phyloP scores from a whole-genome alignment of 2,113 vertebrate genomes.

The Circaetus cinerascens region DNA sequence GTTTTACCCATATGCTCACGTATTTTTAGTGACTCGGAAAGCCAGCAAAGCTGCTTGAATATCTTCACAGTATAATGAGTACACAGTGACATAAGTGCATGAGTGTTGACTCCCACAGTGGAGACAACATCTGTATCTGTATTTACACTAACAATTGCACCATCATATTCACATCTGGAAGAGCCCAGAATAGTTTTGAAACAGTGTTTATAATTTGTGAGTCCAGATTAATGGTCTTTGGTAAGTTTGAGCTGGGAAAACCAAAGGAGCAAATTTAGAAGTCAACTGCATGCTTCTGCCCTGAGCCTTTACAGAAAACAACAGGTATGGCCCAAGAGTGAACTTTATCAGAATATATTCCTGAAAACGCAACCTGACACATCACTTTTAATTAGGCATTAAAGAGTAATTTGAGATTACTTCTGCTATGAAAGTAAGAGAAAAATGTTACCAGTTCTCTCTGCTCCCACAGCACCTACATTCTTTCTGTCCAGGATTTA shows the following conservation, averaged over 20 bases:
- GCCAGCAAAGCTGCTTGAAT: background rate
- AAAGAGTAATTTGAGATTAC: background rate
- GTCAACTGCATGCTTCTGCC: background rate
- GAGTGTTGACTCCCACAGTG: background rate
- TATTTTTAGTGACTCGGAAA: background rate
- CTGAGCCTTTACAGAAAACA: background rate
- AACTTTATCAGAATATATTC: background rate
- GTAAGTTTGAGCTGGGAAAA: background rate
- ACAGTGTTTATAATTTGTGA: background rate
- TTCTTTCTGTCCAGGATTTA: background rate
- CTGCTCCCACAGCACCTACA: background rate
- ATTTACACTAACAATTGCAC: background rate
- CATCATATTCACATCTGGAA: background rate
- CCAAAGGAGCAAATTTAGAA: background rate
- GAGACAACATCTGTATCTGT: background rate
- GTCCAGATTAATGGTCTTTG: background rate
- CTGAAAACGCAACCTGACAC: background rate
- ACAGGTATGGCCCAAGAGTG: background rate
- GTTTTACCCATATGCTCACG: background rate
- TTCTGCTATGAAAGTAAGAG: background rate
- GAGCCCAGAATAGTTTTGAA: background rate
- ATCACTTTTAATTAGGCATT: background rate
- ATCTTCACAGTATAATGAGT: background rate
- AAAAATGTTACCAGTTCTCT: background rate
- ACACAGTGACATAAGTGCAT: no score